Base-by-base conservation (phyloP, 1,140 invertebrate genomes). In the Drosophila navojoa region DNA sequence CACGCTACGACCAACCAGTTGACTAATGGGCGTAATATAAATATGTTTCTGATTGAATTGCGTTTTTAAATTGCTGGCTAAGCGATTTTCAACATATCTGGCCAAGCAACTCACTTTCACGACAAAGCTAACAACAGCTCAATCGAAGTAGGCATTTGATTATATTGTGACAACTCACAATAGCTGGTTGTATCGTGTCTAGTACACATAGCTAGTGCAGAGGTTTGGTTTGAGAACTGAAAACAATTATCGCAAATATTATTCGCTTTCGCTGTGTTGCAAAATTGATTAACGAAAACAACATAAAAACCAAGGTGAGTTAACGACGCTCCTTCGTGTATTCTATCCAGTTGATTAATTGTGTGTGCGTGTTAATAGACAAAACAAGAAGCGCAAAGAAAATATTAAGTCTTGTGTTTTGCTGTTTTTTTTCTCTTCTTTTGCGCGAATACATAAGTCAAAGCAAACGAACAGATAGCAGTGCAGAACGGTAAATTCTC, bases 171-270 rank as follows among this genome's bases (percentile, higher is more conserved):
- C 45, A 79, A 55, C 57, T 70, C 45, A 66, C 62, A 75, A 64
- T 59, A 78, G 45, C 19, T 35, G 42, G 64, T 77, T 67, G 58
- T 53, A 70, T 45, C 80, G 80, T 84, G 72, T 64, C 50, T 68
- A 78, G 71, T 61, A 68, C 71, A 62, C 79, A 71, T 59, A 61
- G 52, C 73, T 47, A 64, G 57, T 68, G 63, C 55, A 45, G 61
- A 76, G 66, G 63, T 68, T 67, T 71, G 44, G 42, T 67, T 73
- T 73, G 58, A 75, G 58, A 71, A 61, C 63, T 72, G 59, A 81
- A 77, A 77, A 82, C 79, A 82, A 82, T 76, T 82, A 79, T 71
- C 67, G 67, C 59, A 64, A 58, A 71, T 75, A 75, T 60, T 64
- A 71, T 71, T 71, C 60, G 60, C 66, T 70, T 74, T 70, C 67